These are phyloP conservation scores for Penaeus vannamei DNA, from an alignment of 1,140 invertebrate genomes.

Conservation along the genomic window DNA sequence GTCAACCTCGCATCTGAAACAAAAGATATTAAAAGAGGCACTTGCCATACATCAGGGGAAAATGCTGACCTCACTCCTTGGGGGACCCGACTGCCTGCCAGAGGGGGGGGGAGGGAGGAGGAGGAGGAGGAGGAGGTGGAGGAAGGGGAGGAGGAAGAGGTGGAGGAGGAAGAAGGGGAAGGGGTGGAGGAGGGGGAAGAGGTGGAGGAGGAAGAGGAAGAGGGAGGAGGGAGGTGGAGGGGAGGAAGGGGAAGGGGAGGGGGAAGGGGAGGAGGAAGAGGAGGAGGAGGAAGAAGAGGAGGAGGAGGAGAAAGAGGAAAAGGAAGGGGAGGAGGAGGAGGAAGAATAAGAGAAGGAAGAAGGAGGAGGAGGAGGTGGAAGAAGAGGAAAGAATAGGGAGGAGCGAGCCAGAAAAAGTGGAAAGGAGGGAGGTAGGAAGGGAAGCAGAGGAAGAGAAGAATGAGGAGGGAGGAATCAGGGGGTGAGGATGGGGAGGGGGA, in stretches of 20 bases:
- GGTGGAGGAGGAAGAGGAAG: neutral
- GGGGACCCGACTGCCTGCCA: no score
- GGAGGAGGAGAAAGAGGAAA: neutral
- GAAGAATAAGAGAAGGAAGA: neutral
- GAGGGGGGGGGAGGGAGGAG: neutral
- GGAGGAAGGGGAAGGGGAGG: neutral
- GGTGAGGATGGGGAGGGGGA: neutral
- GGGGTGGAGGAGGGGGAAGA: neutral
- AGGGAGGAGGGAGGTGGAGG: no score
- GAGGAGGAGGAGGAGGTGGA: neutral
- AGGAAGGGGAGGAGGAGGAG: neutral
- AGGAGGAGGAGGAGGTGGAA: neutral
- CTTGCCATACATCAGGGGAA: conserved; percentile 39
- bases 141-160: neutral
- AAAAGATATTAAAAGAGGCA: conserved; percentile 51
- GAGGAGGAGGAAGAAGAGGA: neutral
- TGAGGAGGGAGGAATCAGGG: neutral
- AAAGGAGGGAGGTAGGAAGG: neutral
- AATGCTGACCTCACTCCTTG: conserved; percentile 25
- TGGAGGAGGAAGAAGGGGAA: neutral
- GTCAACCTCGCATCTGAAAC: conserved; percentile 44
- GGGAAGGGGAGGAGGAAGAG: neutral
- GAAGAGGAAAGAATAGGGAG: neutral
- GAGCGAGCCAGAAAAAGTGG: neutral
- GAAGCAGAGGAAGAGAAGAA: no score